Evolutionary conservation across 2,888 invertebrate genomes (phyloP), one percentile per base, ranked within the genome.

Genomic region (Pristionchus japonicus): DNA sequence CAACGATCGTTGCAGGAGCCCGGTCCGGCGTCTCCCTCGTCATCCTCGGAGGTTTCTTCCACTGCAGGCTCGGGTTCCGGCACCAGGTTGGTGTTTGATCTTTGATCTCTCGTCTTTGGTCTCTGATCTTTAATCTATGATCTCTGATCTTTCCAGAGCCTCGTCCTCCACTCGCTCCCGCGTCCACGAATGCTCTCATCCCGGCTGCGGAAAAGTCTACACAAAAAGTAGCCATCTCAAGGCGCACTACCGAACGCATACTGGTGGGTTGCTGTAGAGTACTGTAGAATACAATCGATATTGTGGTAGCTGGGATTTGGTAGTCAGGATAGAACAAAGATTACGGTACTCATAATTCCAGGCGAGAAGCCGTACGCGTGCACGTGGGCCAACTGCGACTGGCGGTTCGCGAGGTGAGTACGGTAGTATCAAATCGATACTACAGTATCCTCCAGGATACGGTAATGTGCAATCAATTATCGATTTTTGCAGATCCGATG

Each of bases 321-420:
- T n/a, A n/a, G 13, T 47, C 13, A 13, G 47, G 49, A 49, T 15
- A 49, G 17, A 49, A 49, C 1, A 15, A 49, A 49, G 20, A 52
- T 3, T 52, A 52, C 52, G 52, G 52, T 52, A 52, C 6, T 70
- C 34, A 23, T 15, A 34, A 20, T 92, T 93, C 85, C 89, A 94
- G 94, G 94, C 57, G 94, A 94, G 89, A 94, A 94, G 88, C 94
- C 94, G 61, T 94, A 94, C 89, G 89, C 89, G 27, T 94, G 94
- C 88, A 88, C 90, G 37, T 93, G 93, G 92, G 91, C 92, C 9
- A 91, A 91, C 34, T 94, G 94, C 89, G 91, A 92, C 40, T 94
- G 94, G 94, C 85, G 91, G 17, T 94, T 94, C 87, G 94, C 94
- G n/a, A 82, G 93, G 89, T 91, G 89, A 83, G 93, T 49, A 93